Base-by-base conservation (phyloP, 2,797 vertebrate genomes). In the Epinephelus malabaricus region DNA sequence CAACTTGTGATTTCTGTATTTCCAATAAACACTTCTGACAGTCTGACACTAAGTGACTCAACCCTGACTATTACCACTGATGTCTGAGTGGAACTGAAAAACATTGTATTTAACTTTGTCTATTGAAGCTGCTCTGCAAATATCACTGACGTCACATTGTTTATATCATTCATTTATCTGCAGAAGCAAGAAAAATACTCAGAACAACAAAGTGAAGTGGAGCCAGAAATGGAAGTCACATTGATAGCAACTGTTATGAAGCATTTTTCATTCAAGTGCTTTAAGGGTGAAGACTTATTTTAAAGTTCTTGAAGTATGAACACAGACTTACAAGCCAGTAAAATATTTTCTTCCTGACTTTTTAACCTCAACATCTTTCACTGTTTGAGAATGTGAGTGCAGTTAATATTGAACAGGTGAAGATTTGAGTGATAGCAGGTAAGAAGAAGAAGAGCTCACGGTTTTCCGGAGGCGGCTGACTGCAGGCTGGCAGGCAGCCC, bases 401-500 rank as follows among this genome's bases (percentile, higher is more conserved):
- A 46, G 6, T 18, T 74, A 64, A 67, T 15, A 60, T 45, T 27
- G 30, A 63, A 80, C 73, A 81, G 69, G 81, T 55, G 72, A 86
- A 63, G 61, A 75, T 77, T 40, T 69, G 15, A 58, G 47, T 13
- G 73, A 76, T 60, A 50, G 54, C n/a, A 40, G 21, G 15, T 0
- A 25, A n/a, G 14, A 45, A 46, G 18, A 40, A 38, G 50, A 71
- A 50, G 74, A 80, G 94, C 95, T 93, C 83, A 96, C 96, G 95
- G 95, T 69, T 97, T 96, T 86, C 96, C 92, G 0, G 95, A 86
- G 30, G 95, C 90, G 10, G 93, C 92, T 40, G 95, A 90, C 60
- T 96, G 96, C 90, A 98, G 92, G 67, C 96, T 92, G 58, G 95
- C 95, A 14, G 96, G 95, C 65, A 97, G 94, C 62, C 96, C 95